Conservation (phyloP, 2,797 vertebrate species). For the Falco rusticolus region DNA sequence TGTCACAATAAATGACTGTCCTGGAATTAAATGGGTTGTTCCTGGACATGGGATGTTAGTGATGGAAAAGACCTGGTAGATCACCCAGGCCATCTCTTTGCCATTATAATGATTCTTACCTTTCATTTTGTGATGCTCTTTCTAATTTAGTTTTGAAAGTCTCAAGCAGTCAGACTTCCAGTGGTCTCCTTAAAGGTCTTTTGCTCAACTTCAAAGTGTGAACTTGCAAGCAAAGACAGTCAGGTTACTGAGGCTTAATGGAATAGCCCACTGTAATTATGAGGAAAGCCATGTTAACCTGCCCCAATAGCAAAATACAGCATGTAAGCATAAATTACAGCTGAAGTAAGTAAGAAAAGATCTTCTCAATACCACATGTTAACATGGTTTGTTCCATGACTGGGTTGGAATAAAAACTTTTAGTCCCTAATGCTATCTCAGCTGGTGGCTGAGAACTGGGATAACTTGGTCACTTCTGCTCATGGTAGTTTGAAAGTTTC, state of each 20-base stretch:
- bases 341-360: neutral
- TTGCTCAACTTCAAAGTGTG: neutral
- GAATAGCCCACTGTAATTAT: neutral
- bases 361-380: neutral
- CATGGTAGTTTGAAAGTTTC: neutral
- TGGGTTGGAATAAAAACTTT: neutral
- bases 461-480: neutral
- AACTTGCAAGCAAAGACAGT: neutral
- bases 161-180: neutral
- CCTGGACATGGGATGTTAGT: constrained; percentile 39
- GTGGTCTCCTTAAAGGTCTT: neutral
- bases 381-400: neutral
- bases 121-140: constrained; percentile 21
- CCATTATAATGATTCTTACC: neutral
- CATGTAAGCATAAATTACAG: neutral
- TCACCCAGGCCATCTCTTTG: neutral
- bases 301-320: neutral
- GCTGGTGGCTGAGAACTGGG: neutral
- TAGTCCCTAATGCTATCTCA: neutral
- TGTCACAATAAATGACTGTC: constrained; percentile 63
- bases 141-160: constrained; percentile 7
- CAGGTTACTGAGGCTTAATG: neutral
- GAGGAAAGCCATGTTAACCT: constrained; percentile 20
- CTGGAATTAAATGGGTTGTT: constrained; percentile 63
- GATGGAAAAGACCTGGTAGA: constrained; percentile 46